Conservation (phyloP, 2,113 vertebrate species). For the Stegastes partitus region DNA sequence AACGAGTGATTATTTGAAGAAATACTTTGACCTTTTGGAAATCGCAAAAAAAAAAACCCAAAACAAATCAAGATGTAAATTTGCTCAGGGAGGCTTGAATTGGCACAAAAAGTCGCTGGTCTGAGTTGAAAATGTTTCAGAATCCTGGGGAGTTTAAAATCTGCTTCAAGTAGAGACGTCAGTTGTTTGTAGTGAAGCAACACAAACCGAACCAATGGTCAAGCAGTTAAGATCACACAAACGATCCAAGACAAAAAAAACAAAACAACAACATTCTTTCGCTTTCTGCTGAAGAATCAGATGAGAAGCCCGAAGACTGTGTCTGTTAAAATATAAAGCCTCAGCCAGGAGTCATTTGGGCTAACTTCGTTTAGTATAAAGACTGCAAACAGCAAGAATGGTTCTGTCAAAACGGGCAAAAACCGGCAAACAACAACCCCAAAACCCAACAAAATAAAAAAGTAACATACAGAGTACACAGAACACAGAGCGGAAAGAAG, state of each 20-base stretch:
- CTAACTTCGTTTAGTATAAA: slow-evolving; percentile 1
- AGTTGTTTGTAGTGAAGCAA: background rate
- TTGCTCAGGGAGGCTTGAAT: background rate
- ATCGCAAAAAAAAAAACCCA: background rate
- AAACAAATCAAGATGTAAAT: background rate
- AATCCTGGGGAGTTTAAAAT: background rate
- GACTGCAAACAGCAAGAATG: background rate
- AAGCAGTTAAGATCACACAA: background rate
- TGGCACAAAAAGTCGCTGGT: background rate
- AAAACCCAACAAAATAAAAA: no score
- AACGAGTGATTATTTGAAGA: no score
- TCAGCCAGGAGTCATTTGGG: background rate
- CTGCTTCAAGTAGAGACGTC: background rate
- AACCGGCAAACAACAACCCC: background rate
- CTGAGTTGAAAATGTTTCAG: background rate
- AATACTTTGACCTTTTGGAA: no score
- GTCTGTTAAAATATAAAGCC: background rate
- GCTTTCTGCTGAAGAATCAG: background rate
- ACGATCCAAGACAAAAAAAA: no score
- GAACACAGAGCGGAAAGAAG: no score
- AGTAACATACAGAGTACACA: no score
- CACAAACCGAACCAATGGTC: background rate
- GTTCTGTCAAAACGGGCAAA: background rate
- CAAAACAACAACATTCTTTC: background rate
- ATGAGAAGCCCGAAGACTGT: background rate